Conservation (phyloP, 2,797 vertebrate genomes). For the Fistularia commersonii region DNA sequence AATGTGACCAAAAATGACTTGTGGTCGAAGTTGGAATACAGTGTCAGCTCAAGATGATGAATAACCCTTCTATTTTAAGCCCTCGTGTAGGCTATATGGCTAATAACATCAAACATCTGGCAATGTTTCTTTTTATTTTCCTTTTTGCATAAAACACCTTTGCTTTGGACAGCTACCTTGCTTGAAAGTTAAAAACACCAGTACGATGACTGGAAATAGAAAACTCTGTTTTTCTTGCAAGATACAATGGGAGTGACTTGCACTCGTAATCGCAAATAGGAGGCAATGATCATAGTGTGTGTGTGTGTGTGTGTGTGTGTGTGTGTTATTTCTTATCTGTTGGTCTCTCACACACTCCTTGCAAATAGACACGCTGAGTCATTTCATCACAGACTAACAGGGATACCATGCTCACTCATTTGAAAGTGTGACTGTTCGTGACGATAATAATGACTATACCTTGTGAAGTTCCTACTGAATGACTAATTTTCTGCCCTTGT, state of each 20-base stretch:
- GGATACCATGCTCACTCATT: slow-evolving; percentile 39
- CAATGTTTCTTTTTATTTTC: slow-evolving; percentile 22
- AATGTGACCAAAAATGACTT: slow-evolving; percentile 66
- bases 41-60: slow-evolving; percentile 53
- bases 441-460: slow-evolving; percentile 55
- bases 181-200: slow-evolving; percentile 24
- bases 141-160: slow-evolving; percentile 21
- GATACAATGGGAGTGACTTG: slow-evolving; percentile 40
- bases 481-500: slow-evolving; percentile 49
- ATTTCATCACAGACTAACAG: slow-evolving; percentile 51
- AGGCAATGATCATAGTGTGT: not conserved
- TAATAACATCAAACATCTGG: slow-evolving; percentile 47
- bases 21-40: slow-evolving; percentile 51
- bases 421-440: slow-evolving; percentile 60
- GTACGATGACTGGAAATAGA: slow-evolving; percentile 42
- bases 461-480: slow-evolving; percentile 52
- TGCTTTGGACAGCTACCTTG: slow-evolving; percentile 24
- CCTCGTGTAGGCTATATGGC: slow-evolving; percentile 13
- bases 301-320: not conserved
- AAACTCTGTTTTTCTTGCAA: slow-evolving; percentile 43
- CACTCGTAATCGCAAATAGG: slow-evolving; percentile 18
- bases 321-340: slow-evolving; percentile 4
- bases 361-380: slow-evolving; percentile 54
- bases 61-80: slow-evolving; percentile 54
- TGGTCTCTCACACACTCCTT: slow-evolving; percentile 7